These are phyloP conservation scores for Ectobius pallidus DNA, from an alignment of 2,888 invertebrate species.

Conservation along the genomic window DNA sequence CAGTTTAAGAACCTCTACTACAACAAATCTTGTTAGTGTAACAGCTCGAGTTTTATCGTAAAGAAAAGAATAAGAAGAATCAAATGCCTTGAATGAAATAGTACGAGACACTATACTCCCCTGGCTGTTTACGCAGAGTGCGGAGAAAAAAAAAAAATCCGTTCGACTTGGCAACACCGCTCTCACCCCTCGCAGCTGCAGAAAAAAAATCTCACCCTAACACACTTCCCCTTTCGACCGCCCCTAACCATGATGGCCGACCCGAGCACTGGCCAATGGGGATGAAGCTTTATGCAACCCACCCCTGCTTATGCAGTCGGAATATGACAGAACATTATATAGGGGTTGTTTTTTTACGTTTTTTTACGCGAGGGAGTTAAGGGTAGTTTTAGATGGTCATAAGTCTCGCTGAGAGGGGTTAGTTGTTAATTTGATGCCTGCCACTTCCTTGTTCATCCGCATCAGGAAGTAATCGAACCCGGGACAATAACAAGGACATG, in stretches of 20 bases:
- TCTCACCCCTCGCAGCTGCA: background rate
- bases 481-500: too few species aligned
- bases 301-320: background rate
- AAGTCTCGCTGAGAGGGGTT: conserved; percentile 10
- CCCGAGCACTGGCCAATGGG: conserved; percentile 21
- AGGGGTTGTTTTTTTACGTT: conserved; percentile 21
- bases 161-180: background rate
- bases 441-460: too few species aligned
- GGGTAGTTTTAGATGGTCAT: conserved; percentile 17
- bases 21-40: too few species aligned
- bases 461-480: too few species aligned
- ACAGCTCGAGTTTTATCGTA: too few species aligned
- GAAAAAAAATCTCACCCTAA: background rate
- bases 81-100: too few species aligned
- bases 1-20: too few species aligned
- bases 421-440: conserved; percentile 8
- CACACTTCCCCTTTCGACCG: conserved; percentile 20
- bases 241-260: conserved; percentile 27
- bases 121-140: too few species aligned
- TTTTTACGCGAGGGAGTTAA: conserved; percentile 11
- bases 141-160: too few species aligned
- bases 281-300: conserved; percentile 19
- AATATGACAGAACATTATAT: conserved; percentile 26
- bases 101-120: too few species aligned
- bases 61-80: too few species aligned